phyloP scores from a whole-genome alignment of 2,888 invertebrate species.

The Cheilosia vernalis region DNA sequence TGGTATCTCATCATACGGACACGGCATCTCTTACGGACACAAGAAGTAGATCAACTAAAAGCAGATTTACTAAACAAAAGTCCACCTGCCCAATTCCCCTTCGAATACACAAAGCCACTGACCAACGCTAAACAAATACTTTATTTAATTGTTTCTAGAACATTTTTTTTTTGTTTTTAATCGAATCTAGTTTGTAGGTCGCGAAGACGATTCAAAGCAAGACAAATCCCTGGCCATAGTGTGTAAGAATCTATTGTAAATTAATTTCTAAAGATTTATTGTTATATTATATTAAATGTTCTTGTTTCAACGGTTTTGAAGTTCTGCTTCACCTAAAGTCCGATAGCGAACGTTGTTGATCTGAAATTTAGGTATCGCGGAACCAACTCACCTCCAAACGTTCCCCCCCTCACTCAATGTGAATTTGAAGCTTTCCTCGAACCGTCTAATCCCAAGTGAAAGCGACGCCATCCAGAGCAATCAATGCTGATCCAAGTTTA shows the following conservation, averaged over 20 bases:
- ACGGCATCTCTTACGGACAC: conserved; percentile 52
- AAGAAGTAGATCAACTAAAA: conserved; percentile 58
- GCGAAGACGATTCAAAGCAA: conserved; percentile 58
- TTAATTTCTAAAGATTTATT: conserved; percentile 63
- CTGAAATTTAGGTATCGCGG: conserved; percentile 61
- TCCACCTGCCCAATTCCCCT: conserved; percentile 61
- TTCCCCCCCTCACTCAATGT: conserved; percentile 6
- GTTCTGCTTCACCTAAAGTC: conserved; percentile 69
- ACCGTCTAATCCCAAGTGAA: conserved; percentile 49
- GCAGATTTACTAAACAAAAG: conserved; percentile 30
- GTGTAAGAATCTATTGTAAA: conserved; percentile 73
- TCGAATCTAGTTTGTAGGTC: conserved; percentile 57
- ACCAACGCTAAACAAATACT: conserved; percentile 71
- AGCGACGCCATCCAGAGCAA: conserved; percentile 2
- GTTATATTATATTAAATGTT: conserved; percentile 54
- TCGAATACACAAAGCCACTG: conserved; percentile 72
- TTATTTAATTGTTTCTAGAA: conserved; percentile 55
- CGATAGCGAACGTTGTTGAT: conserved; percentile 64
- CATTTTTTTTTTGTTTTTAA: conserved; percentile 49
- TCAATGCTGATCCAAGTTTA: conserved; percentile 22
- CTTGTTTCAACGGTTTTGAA: conserved; percentile 66
- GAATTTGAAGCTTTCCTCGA: conserved; percentile 33
- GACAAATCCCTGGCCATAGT: conserved; percentile 72
- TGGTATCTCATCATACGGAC: conserved; percentile 39
- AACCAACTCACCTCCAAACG: conserved; percentile 20